Evolutionary conservation across 2,113 vertebrate species (phyloP).

Genomic region (Oxygymnocypris stewartii): DNA sequence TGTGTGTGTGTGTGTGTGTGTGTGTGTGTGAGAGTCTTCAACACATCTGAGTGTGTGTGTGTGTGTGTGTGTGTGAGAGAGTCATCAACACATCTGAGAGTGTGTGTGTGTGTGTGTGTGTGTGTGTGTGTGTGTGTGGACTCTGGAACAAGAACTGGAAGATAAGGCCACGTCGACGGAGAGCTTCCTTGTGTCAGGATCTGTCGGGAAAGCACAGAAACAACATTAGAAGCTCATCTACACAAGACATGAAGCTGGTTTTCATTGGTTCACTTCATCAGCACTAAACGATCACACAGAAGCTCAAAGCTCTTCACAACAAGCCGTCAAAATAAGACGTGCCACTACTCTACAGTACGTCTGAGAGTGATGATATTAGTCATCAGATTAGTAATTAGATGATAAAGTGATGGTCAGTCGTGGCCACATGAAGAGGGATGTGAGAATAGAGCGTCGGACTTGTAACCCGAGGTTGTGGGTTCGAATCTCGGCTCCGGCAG

Average conservation of each 20-base stretch:
- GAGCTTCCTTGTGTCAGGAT: conserved; percentile 69
- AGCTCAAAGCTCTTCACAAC: not conserved
- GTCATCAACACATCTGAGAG: too few relatives aligned
- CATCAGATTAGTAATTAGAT: too few relatives aligned
- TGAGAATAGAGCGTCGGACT: too few relatives aligned
- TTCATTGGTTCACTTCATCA: not conserved
- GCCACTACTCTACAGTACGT: not conserved
- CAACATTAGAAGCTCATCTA: not conserved
- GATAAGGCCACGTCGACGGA: conserved; percentile 79
- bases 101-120: too few relatives aligned
- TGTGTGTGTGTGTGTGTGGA: conserved; percentile 49
- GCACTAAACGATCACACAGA: not conserved
- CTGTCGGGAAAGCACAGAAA: conserved; percentile 51
- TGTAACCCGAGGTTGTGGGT: too few relatives aligned
- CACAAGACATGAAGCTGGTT: not conserved
- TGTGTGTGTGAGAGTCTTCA: too few relatives aligned
- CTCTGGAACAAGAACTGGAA: conserved; percentile 71
- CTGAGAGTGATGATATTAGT: too few relatives aligned
- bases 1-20: too few relatives aligned
- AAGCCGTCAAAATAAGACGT: not conserved
- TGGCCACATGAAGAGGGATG: too few relatives aligned
- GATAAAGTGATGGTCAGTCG: too few relatives aligned
- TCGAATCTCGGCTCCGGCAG: too few relatives aligned
- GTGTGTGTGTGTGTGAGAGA: conserved; percentile 26
- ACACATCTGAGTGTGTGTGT: not conserved